Base-by-base conservation (phyloP, 2,113 vertebrate genomes). In the Corvus cornix region DNA sequence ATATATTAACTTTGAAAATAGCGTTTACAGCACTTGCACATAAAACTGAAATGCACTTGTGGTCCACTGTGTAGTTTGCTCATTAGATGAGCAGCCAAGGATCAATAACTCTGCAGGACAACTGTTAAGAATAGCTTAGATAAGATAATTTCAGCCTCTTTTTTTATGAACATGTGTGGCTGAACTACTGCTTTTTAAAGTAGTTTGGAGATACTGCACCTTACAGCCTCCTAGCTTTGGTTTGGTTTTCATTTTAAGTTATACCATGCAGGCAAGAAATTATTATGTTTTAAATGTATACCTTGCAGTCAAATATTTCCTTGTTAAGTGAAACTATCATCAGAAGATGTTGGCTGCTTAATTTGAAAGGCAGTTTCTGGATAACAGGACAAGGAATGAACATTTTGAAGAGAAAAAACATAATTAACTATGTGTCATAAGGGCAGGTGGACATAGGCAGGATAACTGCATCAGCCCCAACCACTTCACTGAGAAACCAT, bases 1-100 rank as follows among this genome's bases (percentile, higher is more conserved):
- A 94, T 96, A 87, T 89, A 92, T 95, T 95, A 93, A 95, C 92
- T 96, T 96, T 87, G 53, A 91, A 96, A 95, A 93, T 7, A 93
- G 35, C 86, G 62, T 92, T 93, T 96, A 83, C 68, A 84, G 88
- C 64, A 90, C 88, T 95, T 84, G 75, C 69, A 90, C 73, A 89
- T 96, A 93, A 97, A 96, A 94, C 88, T 94, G 68, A 96, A 97
- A 96, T 70, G 85, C 88, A 78, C 66, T 96, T 86, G 60, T 89
- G 93, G 88, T 92, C 83, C 88, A 60, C 83, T 90, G 90, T 87
- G 93, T 87, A 95, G 93, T 95, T 92, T 72, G 69, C 69, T 96
- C 90, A 82, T 95, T 92, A 92, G 72, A 96, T 58, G 73, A 96
- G 77, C 88, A 92, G 90, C 77, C 92, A 81, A 91, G 76, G 90